Evolutionary conservation across 2,113 vertebrate species (phyloP).

Genomic region (Cephalophus harveyi): DNA sequence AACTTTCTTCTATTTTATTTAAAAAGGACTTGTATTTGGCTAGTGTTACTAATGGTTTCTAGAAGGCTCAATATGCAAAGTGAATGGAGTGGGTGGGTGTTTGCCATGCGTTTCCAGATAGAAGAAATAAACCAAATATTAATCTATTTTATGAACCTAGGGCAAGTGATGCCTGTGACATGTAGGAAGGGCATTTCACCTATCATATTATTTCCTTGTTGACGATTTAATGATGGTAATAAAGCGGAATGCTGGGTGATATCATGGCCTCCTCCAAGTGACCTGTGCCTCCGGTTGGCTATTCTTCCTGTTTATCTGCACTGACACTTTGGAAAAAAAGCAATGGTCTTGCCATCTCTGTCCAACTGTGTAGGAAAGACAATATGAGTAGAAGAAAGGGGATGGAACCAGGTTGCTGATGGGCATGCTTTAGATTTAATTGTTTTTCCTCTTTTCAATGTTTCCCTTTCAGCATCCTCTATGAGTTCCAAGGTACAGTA

Average conservation of each 20-base stretch:
- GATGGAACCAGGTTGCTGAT: background rate
- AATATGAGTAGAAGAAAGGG: background rate
- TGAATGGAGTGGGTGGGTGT: background rate
- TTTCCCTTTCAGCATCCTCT: background rate
- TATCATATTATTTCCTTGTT: background rate
- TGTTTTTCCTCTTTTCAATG: background rate
- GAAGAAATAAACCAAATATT: background rate
- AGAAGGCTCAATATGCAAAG: background rate
- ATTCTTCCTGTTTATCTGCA: background rate
- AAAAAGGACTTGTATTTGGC: background rate
- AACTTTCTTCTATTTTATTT: background rate
- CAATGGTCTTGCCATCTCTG: background rate
- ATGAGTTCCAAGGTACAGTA: background rate
- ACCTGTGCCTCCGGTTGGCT: background rate
- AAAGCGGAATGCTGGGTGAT: background rate
- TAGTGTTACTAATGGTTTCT: background rate
- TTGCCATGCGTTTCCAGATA: background rate
- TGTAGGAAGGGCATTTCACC: background rate
- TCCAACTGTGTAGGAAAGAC: background rate
- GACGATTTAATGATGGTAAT: constrained; percentile 6
- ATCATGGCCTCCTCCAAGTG: background rate
- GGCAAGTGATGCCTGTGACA: background rate
- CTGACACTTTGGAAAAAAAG: background rate
- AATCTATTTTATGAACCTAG: background rate
- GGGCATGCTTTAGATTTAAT: background rate